Conservation (phyloP, 2,888 invertebrate genomes). For the Athalia cordata region DNA sequence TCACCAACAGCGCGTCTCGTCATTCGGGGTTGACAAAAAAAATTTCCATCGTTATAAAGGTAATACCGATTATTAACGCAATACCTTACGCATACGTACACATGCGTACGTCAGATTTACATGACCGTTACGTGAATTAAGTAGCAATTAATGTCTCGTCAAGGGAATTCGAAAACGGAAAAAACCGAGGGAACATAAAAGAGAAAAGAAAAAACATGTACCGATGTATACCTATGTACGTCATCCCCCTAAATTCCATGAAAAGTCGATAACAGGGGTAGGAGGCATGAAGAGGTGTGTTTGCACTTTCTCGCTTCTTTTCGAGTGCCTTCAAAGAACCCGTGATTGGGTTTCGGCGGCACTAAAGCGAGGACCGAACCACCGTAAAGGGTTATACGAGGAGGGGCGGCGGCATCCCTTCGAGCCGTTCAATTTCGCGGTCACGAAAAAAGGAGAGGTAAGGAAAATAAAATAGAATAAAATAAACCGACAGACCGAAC, state of each 20-base stretch:
- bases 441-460: constrained; percentile 29
- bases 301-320: constrained; percentile 32
- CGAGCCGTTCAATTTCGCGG: constrained; percentile 33
- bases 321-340: constrained; percentile 34
- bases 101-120: constrained; percentile 48
- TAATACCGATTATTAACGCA: background rate
- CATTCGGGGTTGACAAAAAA: too few relatives aligned
- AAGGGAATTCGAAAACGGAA: background rate
- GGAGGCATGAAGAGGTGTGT: constrained; percentile 13
- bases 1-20: background rate
- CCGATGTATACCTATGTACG: background rate
- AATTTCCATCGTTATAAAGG: background rate
- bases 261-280: constrained; percentile 14
- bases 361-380: constrained; percentile 27
- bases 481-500: too few relatives aligned
- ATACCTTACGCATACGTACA: background rate
- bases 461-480: constrained; percentile 14
- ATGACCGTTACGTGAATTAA: constrained; percentile 51
- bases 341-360: constrained; percentile 39
- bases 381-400: constrained; percentile 31
- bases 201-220: background rate
- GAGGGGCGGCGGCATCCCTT: background rate
- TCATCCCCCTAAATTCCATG: constrained; percentile 7
- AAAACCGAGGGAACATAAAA: background rate
- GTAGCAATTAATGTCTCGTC: constrained; percentile 42